Evolutionary conservation across 2,888 invertebrate genomes (phyloP).

Genomic region (Pheosia gnoma): DNA sequence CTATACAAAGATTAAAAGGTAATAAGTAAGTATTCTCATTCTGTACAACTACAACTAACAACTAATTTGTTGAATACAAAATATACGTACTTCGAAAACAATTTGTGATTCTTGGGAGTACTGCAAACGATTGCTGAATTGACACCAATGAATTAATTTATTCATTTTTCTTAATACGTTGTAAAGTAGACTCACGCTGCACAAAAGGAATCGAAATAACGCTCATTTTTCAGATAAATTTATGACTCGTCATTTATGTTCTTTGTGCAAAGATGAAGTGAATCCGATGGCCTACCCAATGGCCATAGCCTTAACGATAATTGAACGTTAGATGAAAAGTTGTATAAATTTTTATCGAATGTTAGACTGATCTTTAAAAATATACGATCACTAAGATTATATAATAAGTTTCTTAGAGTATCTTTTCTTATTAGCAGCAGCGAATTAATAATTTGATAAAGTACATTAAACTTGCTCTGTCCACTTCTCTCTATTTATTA

Average conservation of each 20-base stretch:
- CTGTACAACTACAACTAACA: not conserved
- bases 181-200: slow-evolving; percentile 11
- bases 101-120: no score
- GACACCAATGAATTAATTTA: not conserved
- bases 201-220: slow-evolving; percentile 20
- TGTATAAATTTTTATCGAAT: slow-evolving; percentile 79
- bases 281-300: slow-evolving; percentile 44
- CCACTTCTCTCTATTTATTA: slow-evolving; percentile 65
- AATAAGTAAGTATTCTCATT: not conserved
- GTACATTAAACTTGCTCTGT: slow-evolving; percentile 66
- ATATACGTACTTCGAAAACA: no score
- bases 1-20: no score
- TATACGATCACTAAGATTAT: slow-evolving; percentile 71
- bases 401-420: slow-evolving; percentile 70
- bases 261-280: slow-evolving; percentile 30
- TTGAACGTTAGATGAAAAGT: slow-evolving; percentile 42
- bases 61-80: no score
- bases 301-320: slow-evolving; percentile 69
- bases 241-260: slow-evolving; percentile 15
- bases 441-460: slow-evolving; percentile 51
- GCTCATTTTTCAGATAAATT: slow-evolving; percentile 6
- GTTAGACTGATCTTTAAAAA: slow-evolving; percentile 83
- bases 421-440: slow-evolving; percentile 58
- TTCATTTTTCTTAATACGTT: not conserved
- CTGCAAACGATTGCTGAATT: no score